Conservation (phyloP, 2,113 vertebrate species). For the Trochalopteron elliotii region DNA sequence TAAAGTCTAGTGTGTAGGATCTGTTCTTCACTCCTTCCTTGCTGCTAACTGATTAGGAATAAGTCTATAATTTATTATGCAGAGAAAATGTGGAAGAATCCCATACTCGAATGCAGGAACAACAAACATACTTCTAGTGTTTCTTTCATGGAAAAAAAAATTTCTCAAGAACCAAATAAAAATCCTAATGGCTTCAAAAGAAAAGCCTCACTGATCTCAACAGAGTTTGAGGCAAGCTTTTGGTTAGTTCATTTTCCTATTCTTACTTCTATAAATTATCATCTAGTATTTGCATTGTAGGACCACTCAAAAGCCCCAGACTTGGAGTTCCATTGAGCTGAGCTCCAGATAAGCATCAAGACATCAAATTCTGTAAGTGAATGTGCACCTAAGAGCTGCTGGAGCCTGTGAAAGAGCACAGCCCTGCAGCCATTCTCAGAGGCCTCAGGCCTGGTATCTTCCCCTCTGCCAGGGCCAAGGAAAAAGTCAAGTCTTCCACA, state of each 20-base stretch:
- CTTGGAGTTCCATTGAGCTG: rapidly evolving
- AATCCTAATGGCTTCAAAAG: neutral
- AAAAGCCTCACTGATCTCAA: neutral
- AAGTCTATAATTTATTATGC: neutral
- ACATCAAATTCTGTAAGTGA: neutral
- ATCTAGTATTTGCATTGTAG: neutral
- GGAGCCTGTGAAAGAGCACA: neutral
- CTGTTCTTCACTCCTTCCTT: neutral
- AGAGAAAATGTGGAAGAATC: neutral
- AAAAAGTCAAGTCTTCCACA: rapidly evolving
- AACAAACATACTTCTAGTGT: neutral
- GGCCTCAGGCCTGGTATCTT: neutral
- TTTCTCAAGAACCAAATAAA: neutral
- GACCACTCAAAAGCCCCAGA: neutral
- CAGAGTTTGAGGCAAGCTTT: neutral
- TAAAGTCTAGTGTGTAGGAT: neutral
- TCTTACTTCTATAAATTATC: neutral
- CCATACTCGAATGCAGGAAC: neutral
- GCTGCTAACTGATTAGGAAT: neutral
- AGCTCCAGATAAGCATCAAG: neutral
- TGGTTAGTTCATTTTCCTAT: neutral
- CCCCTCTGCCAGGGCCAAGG: neutral
- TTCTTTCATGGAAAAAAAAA: neutral
- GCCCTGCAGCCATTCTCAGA: rapidly evolving
- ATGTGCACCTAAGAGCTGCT: neutral